Conservation (phyloP, 2,888 invertebrate species). For the Neoscelio sp. region DNA sequence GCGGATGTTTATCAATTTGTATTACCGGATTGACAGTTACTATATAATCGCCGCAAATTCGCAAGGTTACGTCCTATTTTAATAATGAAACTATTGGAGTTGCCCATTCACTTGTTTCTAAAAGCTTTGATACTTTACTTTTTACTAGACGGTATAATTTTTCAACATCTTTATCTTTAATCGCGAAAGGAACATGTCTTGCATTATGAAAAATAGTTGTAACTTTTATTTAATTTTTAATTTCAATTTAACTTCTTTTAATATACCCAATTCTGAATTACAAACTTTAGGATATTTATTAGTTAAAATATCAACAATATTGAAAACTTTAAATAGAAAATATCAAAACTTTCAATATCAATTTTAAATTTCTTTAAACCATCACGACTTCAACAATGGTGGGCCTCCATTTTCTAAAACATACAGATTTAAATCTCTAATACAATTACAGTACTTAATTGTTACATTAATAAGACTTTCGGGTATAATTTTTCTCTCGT, state of each 20-base stretch:
- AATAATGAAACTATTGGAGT: slow-evolving; percentile 78
- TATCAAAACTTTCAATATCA: neutral
- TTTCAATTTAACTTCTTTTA: neutral
- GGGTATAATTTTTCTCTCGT: neutral
- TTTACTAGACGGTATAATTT: neutral
- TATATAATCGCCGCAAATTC: slow-evolving; percentile 77
- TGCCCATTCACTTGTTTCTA: slow-evolving; percentile 72
- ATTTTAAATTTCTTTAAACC: neutral
- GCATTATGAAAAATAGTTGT: neutral
- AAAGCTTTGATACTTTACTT: neutral
- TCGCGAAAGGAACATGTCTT: neutral
- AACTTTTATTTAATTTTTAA: neutral
- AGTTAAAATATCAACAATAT: neutral
- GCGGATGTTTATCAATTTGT: slow-evolving; percentile 67
- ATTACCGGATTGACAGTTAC: slow-evolving; percentile 74
- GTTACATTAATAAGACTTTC: neutral
- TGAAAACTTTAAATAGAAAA: neutral
- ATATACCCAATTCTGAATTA: neutral
- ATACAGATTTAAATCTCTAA: neutral
- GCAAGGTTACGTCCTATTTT: slow-evolving; percentile 74
- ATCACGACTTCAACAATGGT: slow-evolving; percentile 8
- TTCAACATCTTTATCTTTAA: neutral
- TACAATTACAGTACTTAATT: neutral
- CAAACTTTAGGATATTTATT: neutral
- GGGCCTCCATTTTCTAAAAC: slow-evolving; percentile 8